Base-by-base conservation (phyloP, 2,113 vertebrate genomes). In the Scomber japonicus region DNA sequence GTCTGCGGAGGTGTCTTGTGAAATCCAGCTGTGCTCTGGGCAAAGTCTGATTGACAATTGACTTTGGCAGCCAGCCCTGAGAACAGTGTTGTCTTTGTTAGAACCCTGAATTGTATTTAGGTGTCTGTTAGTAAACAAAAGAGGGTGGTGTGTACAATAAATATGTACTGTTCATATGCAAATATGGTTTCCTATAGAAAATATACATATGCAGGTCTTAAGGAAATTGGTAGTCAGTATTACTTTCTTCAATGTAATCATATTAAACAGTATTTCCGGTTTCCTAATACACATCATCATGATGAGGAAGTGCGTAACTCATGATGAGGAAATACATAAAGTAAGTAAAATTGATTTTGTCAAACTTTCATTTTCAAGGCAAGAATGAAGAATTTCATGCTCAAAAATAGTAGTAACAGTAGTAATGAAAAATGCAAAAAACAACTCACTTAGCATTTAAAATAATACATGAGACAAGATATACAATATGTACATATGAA, bases 41-140 rank as follows among this genome's bases (percentile, higher is more conserved):
- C 74, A 97, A 78, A 45, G 94, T 80, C n/a, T 91, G 92, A 81
- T 95, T 92, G 55, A 94, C 84, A 40, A 96, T 62, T 0, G 95
- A 93, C 9, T 86, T 65, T 11, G 96, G 96, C 55, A 97, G 89
- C 96, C 96, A 97, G 35, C 96, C 96, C 96, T 96, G 85, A 45
- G 62, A 81, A 70, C 9, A 79, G 54, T 35, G 54, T 13, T 1
- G 30, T 19, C 8, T 21, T 55, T 21, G 35, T 80, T 78, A 83
- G 44, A 66, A 0, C 3, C 0, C 12, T 66, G 19, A 31, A 71
- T 15, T 72, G 27, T 69, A 40, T 6, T 59, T 31, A 31, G n/a
- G 50, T 56, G 40, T 21, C 12, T 40, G 35, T 40, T 9, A 40
- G 45, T 30, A 49, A 64, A 15, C 50, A 64, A 40, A 14, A 11